These are phyloP conservation scores for Spongia lamella DNA, from an alignment of 37 sponge, comb jelly and placozoan genomes.

Conservation along the genomic window DNA sequence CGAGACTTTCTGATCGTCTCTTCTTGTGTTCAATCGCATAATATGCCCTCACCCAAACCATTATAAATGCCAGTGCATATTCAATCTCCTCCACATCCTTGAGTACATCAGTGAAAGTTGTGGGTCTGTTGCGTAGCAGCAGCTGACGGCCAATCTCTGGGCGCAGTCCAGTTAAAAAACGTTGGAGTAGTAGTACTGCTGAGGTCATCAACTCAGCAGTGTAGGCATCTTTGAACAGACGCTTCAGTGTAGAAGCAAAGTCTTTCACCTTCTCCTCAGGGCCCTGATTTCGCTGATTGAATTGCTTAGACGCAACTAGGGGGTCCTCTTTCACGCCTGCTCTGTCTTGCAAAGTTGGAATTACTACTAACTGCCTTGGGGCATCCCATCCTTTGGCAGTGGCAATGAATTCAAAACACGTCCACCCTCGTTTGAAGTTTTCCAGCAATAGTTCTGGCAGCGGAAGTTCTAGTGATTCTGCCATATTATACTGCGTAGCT, in stretches of 20 bases:
- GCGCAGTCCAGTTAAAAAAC: slow-evolving; percentile 31
- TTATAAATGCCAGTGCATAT: slow-evolving; percentile 11
- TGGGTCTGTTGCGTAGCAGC: slow-evolving; percentile 10
- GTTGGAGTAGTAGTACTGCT: slow-evolving; percentile 20
- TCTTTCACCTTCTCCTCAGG: slow-evolving; percentile 21
- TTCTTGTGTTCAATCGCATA: too few relatives aligned
- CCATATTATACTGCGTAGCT: too few relatives aligned
- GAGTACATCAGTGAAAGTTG: slow-evolving; percentile 17
- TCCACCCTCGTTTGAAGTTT: slow-evolving; percentile 25
- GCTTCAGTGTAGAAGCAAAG: slow-evolving; percentile 13
- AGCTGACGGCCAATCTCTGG: slow-evolving; percentile 32
- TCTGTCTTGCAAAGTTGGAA: slow-evolving; percentile 8
- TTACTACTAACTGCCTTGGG: slow-evolving; percentile 24
- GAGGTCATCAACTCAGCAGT: slow-evolving; percentile 24
- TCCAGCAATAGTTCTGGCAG: slow-evolving; percentile 25
- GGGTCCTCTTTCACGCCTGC: slow-evolving; percentile 21
- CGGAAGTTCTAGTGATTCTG: too few relatives aligned
- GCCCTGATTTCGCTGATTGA: neutral
- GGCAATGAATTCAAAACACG: slow-evolving; percentile 28
- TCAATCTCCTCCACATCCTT: slow-evolving; percentile 19
- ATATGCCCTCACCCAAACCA: too few relatives aligned
- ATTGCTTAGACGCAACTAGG: slow-evolving; percentile 3
- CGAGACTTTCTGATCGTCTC: too few relatives aligned
- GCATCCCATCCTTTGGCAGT: slow-evolving; percentile 42
- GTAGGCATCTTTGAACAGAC: slow-evolving; percentile 25